Evolutionary conservation across 2,113 vertebrate genomes (phyloP).

Genomic region (Sitta europaea): DNA sequence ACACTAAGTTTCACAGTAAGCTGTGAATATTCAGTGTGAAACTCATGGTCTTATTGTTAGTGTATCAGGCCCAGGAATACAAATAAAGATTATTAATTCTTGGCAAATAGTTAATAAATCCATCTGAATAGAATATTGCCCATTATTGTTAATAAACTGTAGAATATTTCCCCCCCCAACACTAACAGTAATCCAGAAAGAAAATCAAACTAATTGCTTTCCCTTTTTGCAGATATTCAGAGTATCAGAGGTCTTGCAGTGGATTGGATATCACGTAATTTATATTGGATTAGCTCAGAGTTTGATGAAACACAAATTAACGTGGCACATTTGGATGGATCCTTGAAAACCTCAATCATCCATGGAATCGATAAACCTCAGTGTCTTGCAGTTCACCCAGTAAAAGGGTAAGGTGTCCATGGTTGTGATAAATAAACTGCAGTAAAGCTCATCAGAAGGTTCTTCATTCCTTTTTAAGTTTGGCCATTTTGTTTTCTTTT

Average conservation of each 20-base stretch:
- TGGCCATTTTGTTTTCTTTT: not conserved
- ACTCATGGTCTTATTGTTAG: constrained; percentile 39
- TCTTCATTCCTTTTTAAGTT: not conserved
- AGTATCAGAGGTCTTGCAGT: constrained; percentile 93
- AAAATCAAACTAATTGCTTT: constrained; percentile 26
- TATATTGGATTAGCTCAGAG: constrained; percentile 98
- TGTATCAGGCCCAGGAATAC: not conserved
- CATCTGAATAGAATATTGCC: constrained; percentile 23
- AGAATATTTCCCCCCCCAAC: not conserved
- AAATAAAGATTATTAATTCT: constrained; percentile 29
- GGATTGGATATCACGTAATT: constrained; percentile 96
- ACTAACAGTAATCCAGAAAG: not conserved
- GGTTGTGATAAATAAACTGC: not conserved
- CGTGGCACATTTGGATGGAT: constrained; percentile 93
- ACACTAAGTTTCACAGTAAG: not conserved
- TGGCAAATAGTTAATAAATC: constrained; percentile 18
- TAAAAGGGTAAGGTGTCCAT: constrained; percentile 87
- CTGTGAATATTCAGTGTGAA: not conserved
- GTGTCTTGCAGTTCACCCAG: constrained; percentile 91
- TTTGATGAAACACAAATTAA: constrained; percentile 99
- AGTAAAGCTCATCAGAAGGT: not conserved
- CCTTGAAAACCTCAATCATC: constrained; percentile 96
- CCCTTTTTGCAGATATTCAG: constrained; percentile 83
- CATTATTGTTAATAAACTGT: constrained; percentile 30
- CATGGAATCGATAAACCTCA: constrained; percentile 97